Base-by-base conservation (phyloP, 2,888 invertebrate genomes). In the Mimachlamys varia region DNA sequence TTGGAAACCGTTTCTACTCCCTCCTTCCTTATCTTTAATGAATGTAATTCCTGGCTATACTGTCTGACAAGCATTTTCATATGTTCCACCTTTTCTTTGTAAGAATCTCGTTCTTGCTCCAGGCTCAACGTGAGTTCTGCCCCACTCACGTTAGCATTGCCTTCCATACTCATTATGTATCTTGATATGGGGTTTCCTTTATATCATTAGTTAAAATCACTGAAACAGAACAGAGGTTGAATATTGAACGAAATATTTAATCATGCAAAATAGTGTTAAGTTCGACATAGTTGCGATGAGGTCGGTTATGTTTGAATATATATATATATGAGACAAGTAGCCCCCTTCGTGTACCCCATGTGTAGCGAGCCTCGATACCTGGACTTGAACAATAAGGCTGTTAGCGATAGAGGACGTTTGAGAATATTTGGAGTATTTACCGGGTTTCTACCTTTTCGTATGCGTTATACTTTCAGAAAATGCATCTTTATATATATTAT, bases 1-100 rank as follows among this genome's bases (percentile, higher is more conserved):
- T 93, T 93, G 13, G 95, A 94, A 10, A 95, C 94, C 27, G 95
- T 95, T 88, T 95, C 95, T 22, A 95, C 94, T 0, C 95, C 95
- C 53, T 94, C 95, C 62, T 94, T 94, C 27, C 94, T 91, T 10
- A 94, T 92, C 90, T 94, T 95, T 44, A 94, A 92, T 0, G 93
- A 90, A 17, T 95, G 93, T 27, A 95, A 89, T 87, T 95, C 94
- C 22, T 94, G 92, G 89, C 95, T 94, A 17, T 94, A 91, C 88
- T 95, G 94, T 88, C 89, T 91, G 3, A 95, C 90, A 4, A 94
- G 88, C 38, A 94, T 87, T 91, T 94, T 94, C 89, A 94, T 93
- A 89, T 93, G 94, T 87, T 94, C 94, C 17, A 93, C 93, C 90
- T 94, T 94, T 87, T 94, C 94, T 90, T 94, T 92, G 91, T 94